Conservation (phyloP, 2,888 invertebrate genomes). For the Margaritifera margaritifera region DNA sequence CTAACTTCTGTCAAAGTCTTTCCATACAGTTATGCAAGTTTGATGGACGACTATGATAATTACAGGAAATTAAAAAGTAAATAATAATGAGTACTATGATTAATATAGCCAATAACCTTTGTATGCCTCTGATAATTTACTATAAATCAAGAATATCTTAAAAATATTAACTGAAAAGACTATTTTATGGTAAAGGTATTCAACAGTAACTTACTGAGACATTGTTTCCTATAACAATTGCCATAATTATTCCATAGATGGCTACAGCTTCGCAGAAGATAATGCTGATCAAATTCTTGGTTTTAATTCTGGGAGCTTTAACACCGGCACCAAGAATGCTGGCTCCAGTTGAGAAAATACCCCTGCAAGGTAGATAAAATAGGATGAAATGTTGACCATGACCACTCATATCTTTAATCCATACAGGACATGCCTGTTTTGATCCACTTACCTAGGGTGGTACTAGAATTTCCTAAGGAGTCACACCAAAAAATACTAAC, state of each 20-base stretch:
- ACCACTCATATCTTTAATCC: not conserved
- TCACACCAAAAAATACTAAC: no score
- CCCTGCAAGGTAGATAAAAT: slow-evolving; percentile 76
- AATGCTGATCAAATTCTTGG: slow-evolving; percentile 99
- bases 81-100: not conserved
- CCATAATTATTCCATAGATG: slow-evolving; percentile 98
- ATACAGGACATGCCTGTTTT: no score
- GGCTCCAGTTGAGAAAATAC: slow-evolving; percentile 96
- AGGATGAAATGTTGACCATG: not conserved
- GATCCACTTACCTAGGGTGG: no score
- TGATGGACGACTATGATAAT: no score
- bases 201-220: slow-evolving; percentile 53
- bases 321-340: slow-evolving; percentile 98
- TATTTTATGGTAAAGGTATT: no score
- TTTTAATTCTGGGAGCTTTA: slow-evolving; percentile 98
- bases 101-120: not conserved
- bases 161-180: not conserved
- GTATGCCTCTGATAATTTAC: not conserved
- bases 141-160: not conserved
- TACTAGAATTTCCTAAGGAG: no score
- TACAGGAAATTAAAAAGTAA: not conserved
- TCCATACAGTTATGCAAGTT: no score
- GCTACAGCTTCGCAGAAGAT: slow-evolving; percentile 99
- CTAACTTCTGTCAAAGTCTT: no score
- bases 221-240: slow-evolving; percentile 92